A percentile compares a stretch with the other conserved stretches of the same genome.
Conservation (phyloP, 2,113 vertebrate genomes). For the Thalassarche chlororhynchos region DNA sequence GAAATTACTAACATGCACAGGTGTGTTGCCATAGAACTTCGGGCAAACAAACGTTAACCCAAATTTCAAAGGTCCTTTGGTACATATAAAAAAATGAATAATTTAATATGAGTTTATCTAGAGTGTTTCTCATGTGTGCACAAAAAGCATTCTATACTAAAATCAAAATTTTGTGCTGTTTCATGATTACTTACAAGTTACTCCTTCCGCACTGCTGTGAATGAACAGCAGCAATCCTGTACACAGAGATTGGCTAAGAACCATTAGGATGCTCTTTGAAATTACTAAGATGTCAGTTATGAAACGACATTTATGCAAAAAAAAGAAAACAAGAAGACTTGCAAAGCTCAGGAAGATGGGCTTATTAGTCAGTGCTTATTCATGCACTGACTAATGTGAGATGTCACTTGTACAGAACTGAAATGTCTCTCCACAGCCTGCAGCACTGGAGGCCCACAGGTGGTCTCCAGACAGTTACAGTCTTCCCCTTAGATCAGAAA, state of each 20-base stretch:
- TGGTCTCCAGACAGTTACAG: background rate
- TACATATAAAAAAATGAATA: background rate
- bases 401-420: background rate
- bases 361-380: background rate
- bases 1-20: background rate
- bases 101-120: background rate
- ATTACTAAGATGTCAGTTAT: background rate
- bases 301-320: background rate
- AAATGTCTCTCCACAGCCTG: background rate
- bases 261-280: background rate
- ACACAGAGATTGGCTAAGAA: background rate
- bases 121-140: background rate
- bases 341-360: background rate
- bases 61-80: background rate
- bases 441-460: background rate
- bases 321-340: background rate
- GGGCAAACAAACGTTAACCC: background rate
- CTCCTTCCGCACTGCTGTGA: background rate
- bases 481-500: background rate
- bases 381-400: background rate
- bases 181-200: background rate
- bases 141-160: background rate
- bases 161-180: background rate
- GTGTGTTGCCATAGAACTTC: background rate
- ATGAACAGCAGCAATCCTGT: background rate